Evolutionary conservation across 2,888 invertebrate species (phyloP), one percentile per base, ranked within the genome.

Genomic region (Campopleginae sp.): DNA sequence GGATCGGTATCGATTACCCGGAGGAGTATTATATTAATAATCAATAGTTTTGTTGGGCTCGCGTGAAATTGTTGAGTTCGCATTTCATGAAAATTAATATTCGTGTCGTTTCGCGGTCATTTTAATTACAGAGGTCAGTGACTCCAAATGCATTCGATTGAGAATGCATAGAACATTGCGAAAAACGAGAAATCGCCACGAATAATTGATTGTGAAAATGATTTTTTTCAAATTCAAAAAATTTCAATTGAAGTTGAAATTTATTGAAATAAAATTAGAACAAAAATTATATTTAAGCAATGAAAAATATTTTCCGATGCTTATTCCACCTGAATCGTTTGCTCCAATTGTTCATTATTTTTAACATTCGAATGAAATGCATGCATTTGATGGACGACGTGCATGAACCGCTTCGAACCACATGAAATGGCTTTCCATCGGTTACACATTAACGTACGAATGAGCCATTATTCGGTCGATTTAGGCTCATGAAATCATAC

Each of bases 401-500:
- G 14, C n/a, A 10, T 14, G 14, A 72, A 54, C 61, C 31, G 48
- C 61, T 23, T 31, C 14, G n/a, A 66, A 48, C 17, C 65, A 51
- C 66, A 65, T 31, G 65, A 19, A 77, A 66, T 66, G 51, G 76
- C 38, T 38, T 77, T 51, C 48, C 19, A 66, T 66, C 48, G 48
- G 31, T 77, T 38, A 12, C 27, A n/a, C 33, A 77, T 77, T 38
- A 66, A 66, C 51, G 76, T 66, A 51, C 33, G 51, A 65, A 65
- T 51, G 23, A 33, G 51, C 23, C 61, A 42, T 61, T 61, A 23
- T 58, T 74, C 42, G 38, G 19, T 74, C 44, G 51, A 74, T 61
- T 74, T 42, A 23, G 58, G 17, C 27, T 4, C 17, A 44, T 23
- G 44, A 17, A 70, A 14, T 31, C 48, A 31, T 48, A 68, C 17